A percentile compares a stretch with the other conserved stretches of the same genome.
Evolutionary conservation across 2,113 vertebrate species (phyloP).

Genomic region (Otolemur garnettii): DNA sequence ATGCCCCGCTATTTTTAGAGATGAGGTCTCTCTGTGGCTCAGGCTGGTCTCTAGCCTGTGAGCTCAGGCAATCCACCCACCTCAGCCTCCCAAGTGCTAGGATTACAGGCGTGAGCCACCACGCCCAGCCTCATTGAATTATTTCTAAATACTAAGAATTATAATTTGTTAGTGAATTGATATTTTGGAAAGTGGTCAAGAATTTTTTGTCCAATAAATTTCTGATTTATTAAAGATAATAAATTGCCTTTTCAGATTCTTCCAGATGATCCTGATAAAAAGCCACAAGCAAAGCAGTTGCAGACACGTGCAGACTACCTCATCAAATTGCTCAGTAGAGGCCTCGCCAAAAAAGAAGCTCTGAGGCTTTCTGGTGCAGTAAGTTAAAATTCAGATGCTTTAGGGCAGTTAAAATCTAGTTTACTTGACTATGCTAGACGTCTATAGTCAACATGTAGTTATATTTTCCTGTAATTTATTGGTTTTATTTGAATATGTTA

Average conservation of each 20-base stretch:
- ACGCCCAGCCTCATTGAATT: not conserved
- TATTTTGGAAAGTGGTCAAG: not conserved
- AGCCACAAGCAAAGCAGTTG: conserved; percentile 98
- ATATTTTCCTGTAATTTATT: conserved; percentile 17
- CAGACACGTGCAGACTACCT: conserved; percentile 99
- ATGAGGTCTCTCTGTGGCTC: too few species aligned
- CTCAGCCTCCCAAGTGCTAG: too few species aligned
- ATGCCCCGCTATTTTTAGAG: too few species aligned
- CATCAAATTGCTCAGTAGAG: conserved; percentile 98
- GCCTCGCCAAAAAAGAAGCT: conserved; percentile 96
- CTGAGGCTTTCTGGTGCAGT: conserved; percentile 94
- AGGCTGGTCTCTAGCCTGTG: too few species aligned
- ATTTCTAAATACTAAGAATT: conserved; percentile 26
- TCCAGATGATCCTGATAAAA: conserved; percentile 99
- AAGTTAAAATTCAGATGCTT: conserved; percentile 83
- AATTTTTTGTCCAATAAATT: conserved; percentile 20
- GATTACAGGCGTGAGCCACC: too few species aligned
- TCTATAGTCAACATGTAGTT: not conserved
- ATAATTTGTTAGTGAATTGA: not conserved
- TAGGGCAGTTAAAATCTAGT: not conserved
- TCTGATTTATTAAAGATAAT: conserved; percentile 50
- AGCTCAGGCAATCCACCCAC: too few species aligned
- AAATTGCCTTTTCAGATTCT: conserved; percentile 91
- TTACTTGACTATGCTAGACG: not conserved
- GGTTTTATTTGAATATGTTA: conserved; percentile 15